Evolutionary conservation across 2,888 invertebrate species (phyloP).

Genomic region (Xylophagus ater): DNA sequence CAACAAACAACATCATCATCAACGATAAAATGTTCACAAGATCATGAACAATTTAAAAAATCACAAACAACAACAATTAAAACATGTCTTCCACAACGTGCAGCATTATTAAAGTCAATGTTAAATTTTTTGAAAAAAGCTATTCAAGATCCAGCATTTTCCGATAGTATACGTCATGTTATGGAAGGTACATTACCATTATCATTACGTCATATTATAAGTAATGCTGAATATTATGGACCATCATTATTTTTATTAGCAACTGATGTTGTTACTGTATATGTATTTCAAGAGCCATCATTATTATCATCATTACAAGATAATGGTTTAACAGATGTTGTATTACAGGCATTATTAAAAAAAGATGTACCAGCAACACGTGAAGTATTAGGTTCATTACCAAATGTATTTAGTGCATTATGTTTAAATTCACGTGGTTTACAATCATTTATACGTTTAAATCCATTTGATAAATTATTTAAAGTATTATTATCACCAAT

Average conservation of each 20-base stretch:
- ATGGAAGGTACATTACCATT: conserved; percentile 77
- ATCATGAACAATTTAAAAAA: conserved; percentile 13
- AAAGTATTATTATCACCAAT: conserved; percentile 68
- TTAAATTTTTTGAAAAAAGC: conserved; percentile 81
- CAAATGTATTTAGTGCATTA: conserved; percentile 76
- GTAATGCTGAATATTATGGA: conserved; percentile 82
- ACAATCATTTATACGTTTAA: conserved; percentile 62
- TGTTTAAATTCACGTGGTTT: conserved; percentile 74
- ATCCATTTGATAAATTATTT: conserved; percentile 73
- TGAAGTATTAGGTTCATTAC: conserved; percentile 70
- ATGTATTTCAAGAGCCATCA: conserved; percentile 73
- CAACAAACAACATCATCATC: conserved; percentile 13
- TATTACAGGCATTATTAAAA: conserved; percentile 66
- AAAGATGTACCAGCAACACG: conserved; percentile 70
- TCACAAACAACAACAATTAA: conserved; percentile 5
- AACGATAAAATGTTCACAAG: conserved; percentile 15
- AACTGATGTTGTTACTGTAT: conserved; percentile 77
- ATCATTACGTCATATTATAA: conserved; percentile 70
- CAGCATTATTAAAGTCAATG: conserved; percentile 77
- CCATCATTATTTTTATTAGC: conserved; percentile 72
- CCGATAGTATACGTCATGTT: conserved; percentile 69
- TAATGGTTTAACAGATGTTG: conserved; percentile 74
- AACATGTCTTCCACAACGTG: conserved; percentile 64
- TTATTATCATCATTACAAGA: conserved; percentile 74
- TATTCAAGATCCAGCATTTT: conserved; percentile 66